Evolutionary conservation across 2,888 invertebrate genomes (phyloP).

Genomic region (Andricus curvator): DNA sequence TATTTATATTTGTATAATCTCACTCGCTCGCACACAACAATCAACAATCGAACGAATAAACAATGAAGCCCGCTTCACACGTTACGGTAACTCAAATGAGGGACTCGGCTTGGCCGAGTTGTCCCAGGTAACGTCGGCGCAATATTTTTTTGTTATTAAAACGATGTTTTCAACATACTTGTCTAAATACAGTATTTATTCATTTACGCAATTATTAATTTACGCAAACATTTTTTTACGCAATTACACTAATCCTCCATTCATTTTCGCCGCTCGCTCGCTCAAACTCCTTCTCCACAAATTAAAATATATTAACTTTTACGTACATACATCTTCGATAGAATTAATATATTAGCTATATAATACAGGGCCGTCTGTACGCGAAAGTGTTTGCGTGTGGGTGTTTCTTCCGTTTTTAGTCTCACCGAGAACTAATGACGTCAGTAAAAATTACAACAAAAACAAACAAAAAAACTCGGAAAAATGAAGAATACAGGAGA

Average conservation of each 20-base stretch:
- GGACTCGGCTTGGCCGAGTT: conserved; percentile 49
- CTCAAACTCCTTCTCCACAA: conserved; percentile 51
- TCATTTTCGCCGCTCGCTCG: conserved; percentile 47
- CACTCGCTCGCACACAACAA: conserved; percentile 62
- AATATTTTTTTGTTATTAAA: conserved; percentile 42
- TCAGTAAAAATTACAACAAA: background rate
- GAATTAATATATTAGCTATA: conserved; percentile 44
- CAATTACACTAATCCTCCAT: conserved; percentile 45
- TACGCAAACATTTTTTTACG: conserved; percentile 41
- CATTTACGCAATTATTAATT: conserved; percentile 31
- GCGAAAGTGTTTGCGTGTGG: conserved; percentile 46
- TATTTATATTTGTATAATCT: conserved; percentile 50
- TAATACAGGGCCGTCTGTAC: conserved; percentile 56
- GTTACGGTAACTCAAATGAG: conserved; percentile 55
- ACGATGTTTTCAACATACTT: conserved; percentile 32
- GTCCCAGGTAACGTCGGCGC: conserved; percentile 52
- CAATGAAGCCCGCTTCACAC: conserved; percentile 71
- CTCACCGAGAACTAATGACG: conserved; percentile 6
- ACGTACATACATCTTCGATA: conserved; percentile 68
- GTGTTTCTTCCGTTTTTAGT: conserved; percentile 3
- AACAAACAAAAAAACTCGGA: background rate
- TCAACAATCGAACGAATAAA: conserved; percentile 66
- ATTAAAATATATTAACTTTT: conserved; percentile 73
- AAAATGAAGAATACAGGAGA: conserved; percentile 35
- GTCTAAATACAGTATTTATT: conserved; percentile 32